phyloP scores from a whole-genome alignment of 2,797 vertebrate species.

The Coregonus sp. region DNA sequence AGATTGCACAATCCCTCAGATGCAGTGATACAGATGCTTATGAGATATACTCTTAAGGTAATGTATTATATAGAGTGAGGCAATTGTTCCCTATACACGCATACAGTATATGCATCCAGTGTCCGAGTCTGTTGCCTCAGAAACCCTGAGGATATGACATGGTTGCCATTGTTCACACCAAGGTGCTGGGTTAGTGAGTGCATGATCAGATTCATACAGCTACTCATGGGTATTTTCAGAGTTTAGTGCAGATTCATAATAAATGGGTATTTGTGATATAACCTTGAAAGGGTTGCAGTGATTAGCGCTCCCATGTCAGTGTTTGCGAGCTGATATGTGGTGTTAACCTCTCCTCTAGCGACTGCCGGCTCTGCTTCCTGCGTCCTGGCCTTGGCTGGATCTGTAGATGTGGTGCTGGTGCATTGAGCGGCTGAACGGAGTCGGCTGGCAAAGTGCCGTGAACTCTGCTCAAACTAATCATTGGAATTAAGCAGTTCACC shows the following conservation, averaged over 20 bases:
- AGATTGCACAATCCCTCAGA: not conserved
- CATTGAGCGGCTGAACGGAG: conserved; percentile 64
- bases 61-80: not conserved
- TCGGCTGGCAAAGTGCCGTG: conserved; percentile 70
- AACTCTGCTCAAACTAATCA: conserved; percentile 76
- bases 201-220: not conserved
- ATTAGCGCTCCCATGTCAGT: not conserved
- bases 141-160: not conserved
- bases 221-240: not conserved
- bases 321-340: conserved; percentile 7
- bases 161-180: conserved; percentile 1
- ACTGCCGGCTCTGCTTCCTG: conserved; percentile 38
- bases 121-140: not conserved
- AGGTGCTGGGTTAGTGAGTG: not conserved
- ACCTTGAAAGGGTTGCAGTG: conserved; percentile 1
- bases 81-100: not conserved
- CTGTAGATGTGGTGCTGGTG: conserved; percentile 62
- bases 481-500: conserved; percentile 70
- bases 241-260: not conserved
- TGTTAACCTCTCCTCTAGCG: conserved; percentile 22
- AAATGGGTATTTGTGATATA: not conserved
- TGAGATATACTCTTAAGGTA: not conserved
- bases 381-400: conserved; percentile 48
- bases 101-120: not conserved
- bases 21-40: not conserved